Conservation (phyloP, 1,140 invertebrate genomes). For the Megathymus violae region DNA sequence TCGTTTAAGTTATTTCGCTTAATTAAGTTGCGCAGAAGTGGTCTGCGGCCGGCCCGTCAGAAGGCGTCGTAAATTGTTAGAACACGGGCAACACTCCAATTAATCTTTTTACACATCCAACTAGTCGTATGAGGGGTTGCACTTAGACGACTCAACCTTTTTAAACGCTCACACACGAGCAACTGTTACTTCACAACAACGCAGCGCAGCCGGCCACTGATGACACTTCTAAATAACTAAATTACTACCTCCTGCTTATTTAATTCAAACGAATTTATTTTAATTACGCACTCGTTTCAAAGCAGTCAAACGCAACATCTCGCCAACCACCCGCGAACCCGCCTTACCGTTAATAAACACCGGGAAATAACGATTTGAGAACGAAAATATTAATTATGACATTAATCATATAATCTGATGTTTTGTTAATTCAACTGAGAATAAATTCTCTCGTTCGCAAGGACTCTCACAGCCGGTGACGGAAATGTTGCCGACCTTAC, state of each 20-base stretch:
- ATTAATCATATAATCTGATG: constrained; percentile 36
- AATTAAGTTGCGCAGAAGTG: constrained; percentile 82
- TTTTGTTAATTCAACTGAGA: constrained; percentile 73
- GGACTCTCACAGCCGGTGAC: constrained; percentile 73
- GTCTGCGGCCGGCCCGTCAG: constrained; percentile 73
- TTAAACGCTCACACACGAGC: constrained; percentile 56
- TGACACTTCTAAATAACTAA: constrained; percentile 35
- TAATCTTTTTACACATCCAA: constrained; percentile 82
- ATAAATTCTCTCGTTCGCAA: constrained; percentile 73
- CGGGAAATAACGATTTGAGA: constrained; percentile 32
- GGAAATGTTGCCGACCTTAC: constrained; percentile 78
- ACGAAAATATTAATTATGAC: constrained; percentile 34
- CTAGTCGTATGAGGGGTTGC: constrained; percentile 70
- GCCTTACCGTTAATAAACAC: constrained; percentile 33
- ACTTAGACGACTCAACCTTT: constrained; percentile 74
- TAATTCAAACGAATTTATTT: constrained; percentile 35
- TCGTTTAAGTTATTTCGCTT: constrained; percentile 82
- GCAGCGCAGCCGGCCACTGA: constrained; percentile 34
- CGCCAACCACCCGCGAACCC: constrained; percentile 25
- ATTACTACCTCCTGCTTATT: constrained; percentile 20
- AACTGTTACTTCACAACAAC: constrained; percentile 38
- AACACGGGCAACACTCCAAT: constrained; percentile 79
- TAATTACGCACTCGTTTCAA: constrained; percentile 32
- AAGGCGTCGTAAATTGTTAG: constrained; percentile 79
- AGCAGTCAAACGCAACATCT: constrained; percentile 34